These are phyloP conservation scores for Melanaphis sacchari DNA, from an alignment of 1,140 invertebrate species.

Conservation along the genomic window DNA sequence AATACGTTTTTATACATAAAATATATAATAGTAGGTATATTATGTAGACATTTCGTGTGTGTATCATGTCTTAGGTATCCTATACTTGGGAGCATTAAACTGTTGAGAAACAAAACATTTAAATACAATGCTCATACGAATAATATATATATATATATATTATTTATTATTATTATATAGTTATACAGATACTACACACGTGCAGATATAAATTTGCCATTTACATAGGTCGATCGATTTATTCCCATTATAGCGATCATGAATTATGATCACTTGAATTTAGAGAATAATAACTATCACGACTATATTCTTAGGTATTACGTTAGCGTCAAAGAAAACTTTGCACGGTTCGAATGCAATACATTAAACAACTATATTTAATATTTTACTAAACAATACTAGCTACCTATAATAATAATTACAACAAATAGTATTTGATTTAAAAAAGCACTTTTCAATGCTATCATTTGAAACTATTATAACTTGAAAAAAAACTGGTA, in stretches of 20 bases:
- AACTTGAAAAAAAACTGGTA: no score
- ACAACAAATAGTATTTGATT: not conserved
- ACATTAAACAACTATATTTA: not conserved
- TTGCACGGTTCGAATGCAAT: not conserved
- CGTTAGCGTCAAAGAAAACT: not conserved
- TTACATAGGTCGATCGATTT: slow-evolving; percentile 25
- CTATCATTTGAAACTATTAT: no score
- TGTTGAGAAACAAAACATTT: slow-evolving; percentile 33
- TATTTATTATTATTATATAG: no score
- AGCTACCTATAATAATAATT: not conserved
- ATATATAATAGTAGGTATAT: not conserved
- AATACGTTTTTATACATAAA: slow-evolving; percentile 23
- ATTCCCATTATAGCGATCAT: slow-evolving; percentile 5
- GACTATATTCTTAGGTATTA: not conserved
- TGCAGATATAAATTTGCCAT: not conserved
- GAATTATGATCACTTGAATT: slow-evolving; percentile 32
- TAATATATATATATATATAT: no score
- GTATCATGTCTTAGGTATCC: not conserved
- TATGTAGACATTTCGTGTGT: slow-evolving; percentile 10
- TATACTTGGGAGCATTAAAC: slow-evolving; percentile 26
- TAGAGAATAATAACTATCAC: not conserved
- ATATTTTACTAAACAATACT: not conserved
- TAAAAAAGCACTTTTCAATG: not conserved
- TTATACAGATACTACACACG: not conserved
- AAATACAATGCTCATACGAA: slow-evolving; percentile 41